phyloP scores from a whole-genome alignment of 2,797 vertebrate genomes.

The Synanceia verrucosa region DNA sequence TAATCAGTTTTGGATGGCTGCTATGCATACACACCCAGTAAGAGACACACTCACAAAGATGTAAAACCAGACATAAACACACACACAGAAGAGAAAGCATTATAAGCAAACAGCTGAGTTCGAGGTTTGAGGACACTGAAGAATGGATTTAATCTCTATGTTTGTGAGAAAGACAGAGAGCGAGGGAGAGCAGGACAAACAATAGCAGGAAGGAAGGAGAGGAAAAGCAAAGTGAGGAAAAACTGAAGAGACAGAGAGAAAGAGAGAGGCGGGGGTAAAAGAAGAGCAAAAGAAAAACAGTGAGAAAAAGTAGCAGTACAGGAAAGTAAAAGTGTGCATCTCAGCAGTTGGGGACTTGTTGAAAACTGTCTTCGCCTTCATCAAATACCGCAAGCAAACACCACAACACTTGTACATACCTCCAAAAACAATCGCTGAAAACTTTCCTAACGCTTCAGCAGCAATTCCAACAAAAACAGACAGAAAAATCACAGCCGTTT shows the following conservation, averaged over 20 bases:
- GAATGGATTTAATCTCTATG: slow-evolving; percentile 76
- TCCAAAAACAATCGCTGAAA: slow-evolving; percentile 20
- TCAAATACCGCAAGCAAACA: slow-evolving; percentile 40
- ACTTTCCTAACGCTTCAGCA: slow-evolving; percentile 44
- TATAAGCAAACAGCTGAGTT: slow-evolving; percentile 70
- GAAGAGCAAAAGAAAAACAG: slow-evolving; percentile 1
- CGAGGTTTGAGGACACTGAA: slow-evolving; percentile 73
- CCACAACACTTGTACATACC: slow-evolving; percentile 25
- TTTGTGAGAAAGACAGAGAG: slow-evolving; percentile 39
- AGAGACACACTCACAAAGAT: slow-evolving; percentile 10
- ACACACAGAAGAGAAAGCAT: slow-evolving; percentile 39
- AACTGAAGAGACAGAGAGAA: slow-evolving; percentile 15
- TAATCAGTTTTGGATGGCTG: background rate
- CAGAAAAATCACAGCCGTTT: background rate
- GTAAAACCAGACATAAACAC: slow-evolving; percentile 20
- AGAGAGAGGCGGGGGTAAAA: background rate
- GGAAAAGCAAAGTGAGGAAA: slow-evolving; percentile 20
- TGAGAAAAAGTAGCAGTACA: slow-evolving; percentile 4
- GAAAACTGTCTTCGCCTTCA: slow-evolving; percentile 48
- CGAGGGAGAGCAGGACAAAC: slow-evolving; percentile 26
- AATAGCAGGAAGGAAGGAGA: background rate
- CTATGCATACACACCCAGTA: background rate
- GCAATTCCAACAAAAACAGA: slow-evolving; percentile 2
- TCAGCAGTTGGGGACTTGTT: slow-evolving; percentile 60
- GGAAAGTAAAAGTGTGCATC: slow-evolving; percentile 53